Percentiles rank a stretch among this genome's conserved stretches.
Evolutionary conservation across 2,113 vertebrate genomes (phyloP).

Genomic region (Chaetorhynchus papuensis): DNA sequence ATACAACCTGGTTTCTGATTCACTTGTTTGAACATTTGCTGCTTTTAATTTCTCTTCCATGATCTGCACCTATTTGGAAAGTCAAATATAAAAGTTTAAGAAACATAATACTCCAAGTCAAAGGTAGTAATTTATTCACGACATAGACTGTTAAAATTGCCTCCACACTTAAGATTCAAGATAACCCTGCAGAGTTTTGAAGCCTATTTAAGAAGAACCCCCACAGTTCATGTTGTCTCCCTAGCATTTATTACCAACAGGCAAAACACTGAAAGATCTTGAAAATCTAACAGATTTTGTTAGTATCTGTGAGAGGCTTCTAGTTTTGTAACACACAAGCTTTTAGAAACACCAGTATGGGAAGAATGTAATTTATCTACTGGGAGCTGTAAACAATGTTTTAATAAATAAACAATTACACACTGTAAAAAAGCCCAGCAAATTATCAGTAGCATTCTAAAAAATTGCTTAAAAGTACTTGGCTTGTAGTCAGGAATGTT

Average conservation of each 20-base stretch:
- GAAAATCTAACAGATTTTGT: not conserved
- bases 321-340: not conserved
- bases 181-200: not conserved
- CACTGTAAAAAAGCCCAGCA: not conserved
- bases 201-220: not conserved
- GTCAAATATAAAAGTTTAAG: constrained; percentile 17
- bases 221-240: not conserved
- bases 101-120: not conserved
- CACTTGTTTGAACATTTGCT: constrained; percentile 83
- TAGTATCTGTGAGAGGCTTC: not conserved
- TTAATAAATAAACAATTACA: not conserved
- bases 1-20: constrained; percentile 85
- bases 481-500: not conserved
- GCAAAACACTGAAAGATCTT: not conserved
- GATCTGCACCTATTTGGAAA: constrained; percentile 83
- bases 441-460: not conserved
- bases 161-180: not conserved
- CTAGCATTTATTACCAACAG: not conserved
- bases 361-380: not conserved
- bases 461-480: not conserved
- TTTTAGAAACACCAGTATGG: not conserved
- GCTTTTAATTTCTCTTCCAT: constrained; percentile 96
- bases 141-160: not conserved
- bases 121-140: not conserved
- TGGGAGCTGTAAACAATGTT: not conserved